Evolutionary conservation across 2,797 vertebrate species (phyloP).

Genomic region (Acanthurus tractus): DNA sequence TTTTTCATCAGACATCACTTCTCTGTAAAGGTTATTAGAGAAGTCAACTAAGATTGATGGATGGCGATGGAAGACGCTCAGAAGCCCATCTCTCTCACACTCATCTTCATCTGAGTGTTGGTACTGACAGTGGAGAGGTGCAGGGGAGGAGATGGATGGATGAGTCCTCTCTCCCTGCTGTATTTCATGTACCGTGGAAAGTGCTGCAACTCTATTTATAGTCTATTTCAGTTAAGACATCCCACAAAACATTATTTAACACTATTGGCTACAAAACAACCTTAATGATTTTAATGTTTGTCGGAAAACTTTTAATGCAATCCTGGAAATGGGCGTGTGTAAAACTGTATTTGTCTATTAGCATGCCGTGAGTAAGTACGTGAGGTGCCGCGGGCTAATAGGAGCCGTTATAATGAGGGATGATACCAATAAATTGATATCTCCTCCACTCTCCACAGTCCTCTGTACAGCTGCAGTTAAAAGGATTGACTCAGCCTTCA

Average conservation of each 20-base stretch:
- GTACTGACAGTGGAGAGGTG: slow-evolving; percentile 60
- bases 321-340: slow-evolving; percentile 1
- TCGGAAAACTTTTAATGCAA: slow-evolving; percentile 48
- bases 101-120: slow-evolving; percentile 75
- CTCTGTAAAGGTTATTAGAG: slow-evolving; percentile 77
- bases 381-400: slow-evolving; percentile 58
- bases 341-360: slow-evolving; percentile 46
- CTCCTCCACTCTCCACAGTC: slow-evolving; percentile 60
- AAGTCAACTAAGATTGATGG: slow-evolving; percentile 72
- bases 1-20: slow-evolving; percentile 61
- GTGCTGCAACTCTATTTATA: slow-evolving; percentile 65
- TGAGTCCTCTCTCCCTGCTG: slow-evolving; percentile 77
- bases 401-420: slow-evolving; percentile 75
- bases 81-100: slow-evolving; percentile 72
- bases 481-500: slow-evolving; percentile 82
- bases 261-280: slow-evolving; percentile 44
- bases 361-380: slow-evolving; percentile 52
- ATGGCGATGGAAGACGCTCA: slow-evolving; percentile 70
- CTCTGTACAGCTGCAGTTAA: slow-evolving; percentile 64
- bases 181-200: slow-evolving; percentile 81
- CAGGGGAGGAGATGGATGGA: slow-evolving; percentile 62
- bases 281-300: slow-evolving; percentile 47
- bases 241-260: slow-evolving; percentile 44
- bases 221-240: slow-evolving; percentile 19
- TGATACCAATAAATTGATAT: slow-evolving; percentile 78